Evolutionary conservation across 2,888 invertebrate species (phyloP).

Genomic region (Steinernema carpocapsae): DNA sequence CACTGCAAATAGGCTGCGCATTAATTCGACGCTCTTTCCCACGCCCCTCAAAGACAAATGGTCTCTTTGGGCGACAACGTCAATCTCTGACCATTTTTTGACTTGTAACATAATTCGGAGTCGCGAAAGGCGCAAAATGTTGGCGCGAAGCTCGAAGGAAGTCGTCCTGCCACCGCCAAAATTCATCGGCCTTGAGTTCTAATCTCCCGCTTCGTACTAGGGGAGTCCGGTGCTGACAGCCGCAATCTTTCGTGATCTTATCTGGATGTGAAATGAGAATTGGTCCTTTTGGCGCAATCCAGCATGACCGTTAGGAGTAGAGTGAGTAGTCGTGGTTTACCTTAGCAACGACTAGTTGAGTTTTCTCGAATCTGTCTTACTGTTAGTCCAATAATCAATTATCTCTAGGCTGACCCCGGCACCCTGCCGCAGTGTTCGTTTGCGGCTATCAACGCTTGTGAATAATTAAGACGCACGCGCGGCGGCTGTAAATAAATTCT

Average conservation of each 20-base stretch:
- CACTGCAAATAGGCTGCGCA: background rate
- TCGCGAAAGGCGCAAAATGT: background rate
- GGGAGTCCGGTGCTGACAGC: constrained; percentile 5
- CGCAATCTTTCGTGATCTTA: constrained; percentile 22
- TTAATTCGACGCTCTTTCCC: background rate
- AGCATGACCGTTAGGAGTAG: no score
- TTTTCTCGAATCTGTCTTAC: no score
- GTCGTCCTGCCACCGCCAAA: background rate
- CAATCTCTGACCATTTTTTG: no score
- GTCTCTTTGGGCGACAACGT: no score
- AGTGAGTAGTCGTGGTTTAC: no score
- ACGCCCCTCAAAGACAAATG: no score
- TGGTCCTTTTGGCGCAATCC: no score
- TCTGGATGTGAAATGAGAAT: no score
- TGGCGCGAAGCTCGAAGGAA: background rate
- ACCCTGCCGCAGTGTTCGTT: background rate
- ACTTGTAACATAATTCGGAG: no score
- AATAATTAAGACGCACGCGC: constrained; percentile 21
- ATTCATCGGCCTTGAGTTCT: background rate
- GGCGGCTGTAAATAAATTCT: constrained; percentile 31
- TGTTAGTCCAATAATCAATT: no score
- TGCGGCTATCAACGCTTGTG: background rate
- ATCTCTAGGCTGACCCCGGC: background rate
- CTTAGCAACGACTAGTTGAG: no score
- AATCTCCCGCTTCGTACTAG: background rate